Evolutionary conservation across 30 jellyfish, hydroid and myxozoan genomes (phyloP), one percentile per base, ranked within the genome.

Genomic region (Pseudorhiza aurosa): DNA sequence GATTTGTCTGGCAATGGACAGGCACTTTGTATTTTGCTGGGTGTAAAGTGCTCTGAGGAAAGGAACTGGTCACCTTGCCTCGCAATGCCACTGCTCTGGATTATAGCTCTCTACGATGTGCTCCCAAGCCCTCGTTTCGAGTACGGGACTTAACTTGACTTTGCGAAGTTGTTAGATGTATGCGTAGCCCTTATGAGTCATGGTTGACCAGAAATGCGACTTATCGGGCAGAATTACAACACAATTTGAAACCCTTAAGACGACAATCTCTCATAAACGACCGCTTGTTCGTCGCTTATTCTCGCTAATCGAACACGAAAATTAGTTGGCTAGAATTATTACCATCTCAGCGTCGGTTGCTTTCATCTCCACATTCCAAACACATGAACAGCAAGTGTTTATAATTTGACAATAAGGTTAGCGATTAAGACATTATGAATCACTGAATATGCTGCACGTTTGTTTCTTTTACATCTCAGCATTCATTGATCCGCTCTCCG

Each of bases 241-340:
- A 47, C 62, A 47, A 47, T 47, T 47, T 47, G 8, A 15, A 47
- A 47, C 21, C 19, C n/a, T 2, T 47, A 8, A 8, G 19, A 47
- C n/a, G 25, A 47, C 62, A 47, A 47, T 47, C 62, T 47, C 62
- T 8, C n/a, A 47, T 21, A 47, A 47, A 47, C 24, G 8, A 17
- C 62, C 62, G 62, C 62, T 47, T 4, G 6, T 47, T 6, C 22
- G 2, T 2, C 25, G 12, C n/a, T 47, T 21, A 47, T 47, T 47
- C 62, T 47, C 62, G 62, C 62, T 47, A 47, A 47, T 47, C 62
- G 62, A 47, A 47, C 62, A 47, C 62, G 62, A 47, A 47, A 4
- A 26, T 6, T 39, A 39, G 10, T 39, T 39, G 50, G 50, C n/a
- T 5, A 47, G 2, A 17, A 8, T 26, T 6, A 8, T 8, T 21